A percentile compares a stretch with the other conserved stretches of the same genome.
Conservation (phyloP, 2,113 vertebrate species). For the Cryptotis parvus region DNA sequence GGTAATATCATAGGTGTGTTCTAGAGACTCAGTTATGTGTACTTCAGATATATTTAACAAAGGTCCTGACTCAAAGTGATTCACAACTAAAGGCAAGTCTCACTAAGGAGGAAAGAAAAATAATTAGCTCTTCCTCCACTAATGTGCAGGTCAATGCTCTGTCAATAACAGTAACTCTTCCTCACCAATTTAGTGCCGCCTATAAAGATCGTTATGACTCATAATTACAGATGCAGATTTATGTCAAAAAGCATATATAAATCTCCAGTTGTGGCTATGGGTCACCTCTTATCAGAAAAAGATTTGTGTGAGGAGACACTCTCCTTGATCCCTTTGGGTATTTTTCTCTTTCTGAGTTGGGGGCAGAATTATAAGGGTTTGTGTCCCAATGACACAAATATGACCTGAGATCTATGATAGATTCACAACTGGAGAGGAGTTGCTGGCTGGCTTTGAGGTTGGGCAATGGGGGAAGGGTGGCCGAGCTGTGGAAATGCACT, state of each 20-base stretch:
- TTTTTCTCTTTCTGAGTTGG: slow-evolving; percentile 62
- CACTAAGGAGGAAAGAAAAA: slow-evolving; percentile 60
- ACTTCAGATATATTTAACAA: slow-evolving; percentile 52
- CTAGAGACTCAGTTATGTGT: neutral
- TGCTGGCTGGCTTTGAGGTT: neutral
- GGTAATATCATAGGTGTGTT: neutral
- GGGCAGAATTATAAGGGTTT: slow-evolving; percentile 56
- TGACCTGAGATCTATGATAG: neutral
- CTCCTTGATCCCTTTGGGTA: slow-evolving; percentile 66
- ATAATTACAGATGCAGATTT: slow-evolving; percentile 84
- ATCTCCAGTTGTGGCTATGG: slow-evolving; percentile 67
- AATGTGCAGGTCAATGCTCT: slow-evolving; percentile 81
- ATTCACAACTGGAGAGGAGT: slow-evolving; percentile 16
- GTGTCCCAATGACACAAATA: slow-evolving; percentile 56
- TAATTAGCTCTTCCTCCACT: slow-evolving; percentile 78
- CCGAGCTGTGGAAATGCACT: slow-evolving; percentile 16
- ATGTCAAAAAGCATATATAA: slow-evolving; percentile 79
- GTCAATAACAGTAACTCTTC: slow-evolving; percentile 84
- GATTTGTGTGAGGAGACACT: slow-evolving; percentile 73
- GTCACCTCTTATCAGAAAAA: slow-evolving; percentile 78
- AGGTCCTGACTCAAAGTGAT: slow-evolving; percentile 53
- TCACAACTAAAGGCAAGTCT: slow-evolving; percentile 67
- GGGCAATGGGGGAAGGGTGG: neutral
- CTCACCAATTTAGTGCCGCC: slow-evolving; percentile 78
- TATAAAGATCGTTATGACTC: slow-evolving; percentile 82